A percentile compares a stretch with the other conserved stretches of the same genome.
These are phyloP conservation scores for Turritopsis dohrnii DNA, from an alignment of 30 jellyfish, hydroid and myxozoan species.

Conservation along the genomic window DNA sequence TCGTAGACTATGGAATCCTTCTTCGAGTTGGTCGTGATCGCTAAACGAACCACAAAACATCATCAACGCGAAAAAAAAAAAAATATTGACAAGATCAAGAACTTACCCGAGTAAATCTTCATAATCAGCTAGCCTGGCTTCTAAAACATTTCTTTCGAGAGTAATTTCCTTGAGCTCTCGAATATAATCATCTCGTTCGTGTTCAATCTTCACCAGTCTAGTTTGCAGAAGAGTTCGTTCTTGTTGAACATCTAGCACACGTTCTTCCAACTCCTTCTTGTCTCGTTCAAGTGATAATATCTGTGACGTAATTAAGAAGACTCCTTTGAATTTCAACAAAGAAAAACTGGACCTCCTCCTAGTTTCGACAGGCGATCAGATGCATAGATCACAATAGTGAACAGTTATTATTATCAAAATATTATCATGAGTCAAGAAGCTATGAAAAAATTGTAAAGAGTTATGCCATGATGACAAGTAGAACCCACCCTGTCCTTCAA, in stretches of 20 bases:
- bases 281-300: conserved; percentile 79
- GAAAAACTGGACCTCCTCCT: neutral
- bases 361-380: too few species aligned
- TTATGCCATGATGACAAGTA: too few species aligned
- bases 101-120: conserved; percentile 82
- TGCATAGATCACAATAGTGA: too few species aligned
- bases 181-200: conserved; percentile 69
- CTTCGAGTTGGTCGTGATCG: conserved; percentile 95
- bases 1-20: conserved; percentile 92
- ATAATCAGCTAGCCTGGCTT: conserved; percentile 68
- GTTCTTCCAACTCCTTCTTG: conserved; percentile 72
- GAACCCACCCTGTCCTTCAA: conserved; percentile 67
- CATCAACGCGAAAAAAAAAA: neutral
- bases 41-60: conserved; percentile 23
- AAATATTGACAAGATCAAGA: neutral
- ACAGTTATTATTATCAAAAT: too few species aligned
- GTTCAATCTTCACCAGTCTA: conserved; percentile 59
- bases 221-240: conserved; percentile 63
- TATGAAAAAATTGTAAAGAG: too few species aligned
- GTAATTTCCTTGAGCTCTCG: conserved; percentile 76
- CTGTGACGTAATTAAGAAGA: conserved; percentile 13
- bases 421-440: too few species aligned
- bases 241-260: conserved; percentile 44
- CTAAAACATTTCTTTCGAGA: conserved; percentile 52
- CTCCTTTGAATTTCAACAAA: neutral